A percentile compares a stretch with the other conserved stretches of the same genome.
Evolutionary conservation across 2,888 invertebrate genomes (phyloP).

Genomic region (Thymelicus acteon): DNA sequence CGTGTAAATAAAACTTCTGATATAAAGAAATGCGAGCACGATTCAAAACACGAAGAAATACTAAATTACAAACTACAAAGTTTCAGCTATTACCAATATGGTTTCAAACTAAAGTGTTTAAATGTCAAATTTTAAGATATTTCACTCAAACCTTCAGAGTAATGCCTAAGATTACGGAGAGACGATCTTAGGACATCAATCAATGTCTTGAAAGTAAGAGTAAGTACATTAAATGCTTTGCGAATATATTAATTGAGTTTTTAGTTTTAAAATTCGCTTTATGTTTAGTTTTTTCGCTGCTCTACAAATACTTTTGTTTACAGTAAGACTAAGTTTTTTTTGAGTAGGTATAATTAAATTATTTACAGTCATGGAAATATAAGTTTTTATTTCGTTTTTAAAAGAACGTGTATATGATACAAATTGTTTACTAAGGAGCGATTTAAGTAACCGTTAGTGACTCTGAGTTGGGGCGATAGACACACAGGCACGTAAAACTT

Average conservation of each 20-base stretch:
- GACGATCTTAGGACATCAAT: constrained; percentile 29
- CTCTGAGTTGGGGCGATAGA: no score
- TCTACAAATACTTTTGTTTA: background rate
- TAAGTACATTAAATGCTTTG: constrained; percentile 14
- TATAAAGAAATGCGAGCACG: no score
- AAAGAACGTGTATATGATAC: no score
- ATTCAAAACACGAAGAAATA: background rate
- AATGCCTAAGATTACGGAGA: constrained; percentile 21
- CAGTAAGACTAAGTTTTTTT: no score
- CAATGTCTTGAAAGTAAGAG: constrained; percentile 20
- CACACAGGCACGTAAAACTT: no score
- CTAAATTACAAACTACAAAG: background rate
- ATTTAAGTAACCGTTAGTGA: no score
- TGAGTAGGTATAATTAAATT: no score
- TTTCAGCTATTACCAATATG: background rate
- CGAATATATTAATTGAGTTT: constrained; percentile 18
- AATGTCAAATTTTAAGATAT: background rate
- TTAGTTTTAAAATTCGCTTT: background rate
- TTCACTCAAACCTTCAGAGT: constrained; percentile 10
- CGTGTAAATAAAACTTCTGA: no score
- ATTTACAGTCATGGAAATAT: no score
- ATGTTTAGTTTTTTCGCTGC: background rate
- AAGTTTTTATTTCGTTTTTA: no score
- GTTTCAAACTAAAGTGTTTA: background rate
- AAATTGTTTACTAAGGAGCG: no score